Evolutionary conservation across 2,888 invertebrate genomes (phyloP).

Genomic region (Poecilus cupreus): DNA sequence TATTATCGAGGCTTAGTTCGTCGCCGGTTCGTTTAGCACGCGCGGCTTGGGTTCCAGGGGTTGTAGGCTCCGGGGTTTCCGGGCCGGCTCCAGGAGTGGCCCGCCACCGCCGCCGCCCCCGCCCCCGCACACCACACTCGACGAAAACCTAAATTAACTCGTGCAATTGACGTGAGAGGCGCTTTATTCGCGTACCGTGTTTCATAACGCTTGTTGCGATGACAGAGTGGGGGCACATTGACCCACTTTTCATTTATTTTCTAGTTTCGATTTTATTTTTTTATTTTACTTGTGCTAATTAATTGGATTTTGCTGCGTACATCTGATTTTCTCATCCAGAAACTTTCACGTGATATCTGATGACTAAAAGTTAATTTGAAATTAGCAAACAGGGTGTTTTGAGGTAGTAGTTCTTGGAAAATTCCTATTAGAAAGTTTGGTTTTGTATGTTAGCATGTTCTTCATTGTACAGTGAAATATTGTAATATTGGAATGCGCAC

Average conservation of each 20-base stretch:
- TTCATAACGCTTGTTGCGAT: not conserved
- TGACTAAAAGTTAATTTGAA: too few species aligned
- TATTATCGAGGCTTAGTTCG: not conserved
- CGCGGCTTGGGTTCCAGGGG: not conserved
- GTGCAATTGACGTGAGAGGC: slow-evolving; percentile 35
- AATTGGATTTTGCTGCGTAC: not conserved
- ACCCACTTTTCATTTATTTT: too few species aligned
- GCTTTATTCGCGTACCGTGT: not conserved
- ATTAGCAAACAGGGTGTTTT: too few species aligned
- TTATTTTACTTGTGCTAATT: not conserved
- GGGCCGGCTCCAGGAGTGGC: not conserved
- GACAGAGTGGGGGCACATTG: not conserved
- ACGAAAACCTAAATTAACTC: slow-evolving; percentile 22
- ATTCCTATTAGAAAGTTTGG: too few species aligned
- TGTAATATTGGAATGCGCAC: too few species aligned
- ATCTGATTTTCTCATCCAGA: too few species aligned
- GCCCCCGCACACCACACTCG: not conserved
- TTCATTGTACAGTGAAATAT: too few species aligned
- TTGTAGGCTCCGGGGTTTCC: not conserved
- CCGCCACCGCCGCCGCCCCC: not conserved
- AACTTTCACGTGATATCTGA: too few species aligned
- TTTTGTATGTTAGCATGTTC: too few species aligned
- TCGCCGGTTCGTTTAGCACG: not conserved
- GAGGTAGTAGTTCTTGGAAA: too few species aligned
- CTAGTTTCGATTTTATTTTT: not conserved